Evolutionary conservation across 2,888 invertebrate species (phyloP).

Genomic region (Lasioglossum leucozonium): DNA sequence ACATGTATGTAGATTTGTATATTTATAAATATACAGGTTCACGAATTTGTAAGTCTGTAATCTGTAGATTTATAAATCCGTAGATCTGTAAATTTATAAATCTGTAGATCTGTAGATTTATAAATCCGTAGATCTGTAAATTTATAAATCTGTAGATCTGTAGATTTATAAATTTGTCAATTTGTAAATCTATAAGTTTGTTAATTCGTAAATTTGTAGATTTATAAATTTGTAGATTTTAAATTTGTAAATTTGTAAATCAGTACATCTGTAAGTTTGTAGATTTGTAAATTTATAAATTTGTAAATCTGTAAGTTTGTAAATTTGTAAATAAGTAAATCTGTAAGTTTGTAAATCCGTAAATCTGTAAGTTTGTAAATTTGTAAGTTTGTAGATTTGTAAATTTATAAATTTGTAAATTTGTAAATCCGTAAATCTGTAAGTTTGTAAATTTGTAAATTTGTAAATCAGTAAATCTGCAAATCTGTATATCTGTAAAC

Average conservation of each 20-base stretch:
- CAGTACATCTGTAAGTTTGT: too few species aligned
- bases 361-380: too few species aligned
- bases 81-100: background rate
- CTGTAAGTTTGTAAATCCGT: background rate
- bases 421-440: background rate
- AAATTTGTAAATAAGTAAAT: background rate
- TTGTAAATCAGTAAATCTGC: background rate
- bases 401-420: background rate
- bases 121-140: too few species aligned
- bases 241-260: too few species aligned
- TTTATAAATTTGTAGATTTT: too few species aligned
- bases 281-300: background rate
- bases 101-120: background rate
- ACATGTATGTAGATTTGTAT: too few species aligned
- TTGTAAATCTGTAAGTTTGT: background rate
- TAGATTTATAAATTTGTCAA: too few species aligned
- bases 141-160: background rate
- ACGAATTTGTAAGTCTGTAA: too few species aligned
- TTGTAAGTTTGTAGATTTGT: background rate
- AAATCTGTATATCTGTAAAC: background rate
- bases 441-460: background rate
- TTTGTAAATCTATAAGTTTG: too few species aligned
- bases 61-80: too few species aligned
- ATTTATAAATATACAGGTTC: too few species aligned
- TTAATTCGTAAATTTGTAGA: too few species aligned